Evolutionary conservation across 53 echinoderm and acorn worm species (phyloP).

Genomic region (Henricia sp.): DNA sequence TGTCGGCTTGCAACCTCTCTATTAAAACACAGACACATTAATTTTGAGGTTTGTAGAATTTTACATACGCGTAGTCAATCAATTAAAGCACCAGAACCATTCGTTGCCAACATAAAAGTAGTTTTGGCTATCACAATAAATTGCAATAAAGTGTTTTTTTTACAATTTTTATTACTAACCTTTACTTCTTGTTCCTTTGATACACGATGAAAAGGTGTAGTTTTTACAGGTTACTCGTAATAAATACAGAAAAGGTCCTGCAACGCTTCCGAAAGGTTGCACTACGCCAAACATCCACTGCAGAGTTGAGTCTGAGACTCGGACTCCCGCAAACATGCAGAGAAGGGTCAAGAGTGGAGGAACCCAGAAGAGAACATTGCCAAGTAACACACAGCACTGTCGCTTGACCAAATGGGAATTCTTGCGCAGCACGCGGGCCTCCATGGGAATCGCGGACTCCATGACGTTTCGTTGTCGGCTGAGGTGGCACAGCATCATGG

Average conservation of each 20-base stretch:
- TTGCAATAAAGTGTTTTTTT: too few species aligned
- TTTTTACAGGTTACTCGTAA: slow-evolving; percentile 71
- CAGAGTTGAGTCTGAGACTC: slow-evolving; percentile 66
- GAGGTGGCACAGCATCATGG: slow-evolving; percentile 78
- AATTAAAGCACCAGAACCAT: too few species aligned
- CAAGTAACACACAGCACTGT: slow-evolving; percentile 75
- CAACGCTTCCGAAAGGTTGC: slow-evolving; percentile 75
- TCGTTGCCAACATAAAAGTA: too few species aligned
- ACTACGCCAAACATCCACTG: slow-evolving; percentile 96
- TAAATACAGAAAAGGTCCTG: slow-evolving; percentile 77
- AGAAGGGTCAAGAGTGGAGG: slow-evolving; percentile 79
- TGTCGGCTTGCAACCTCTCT: too few species aligned
- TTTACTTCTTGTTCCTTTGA: slow-evolving; percentile 55
- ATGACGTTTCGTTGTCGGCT: slow-evolving; percentile 72
- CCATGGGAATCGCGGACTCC: slow-evolving; percentile 85
- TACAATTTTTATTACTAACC: slow-evolving; percentile 52
- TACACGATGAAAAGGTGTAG: slow-evolving; percentile 68
- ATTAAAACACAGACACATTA: too few species aligned
- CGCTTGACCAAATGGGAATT: slow-evolving; percentile 87
- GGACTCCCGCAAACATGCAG: slow-evolving; percentile 64
- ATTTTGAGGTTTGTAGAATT: too few species aligned
- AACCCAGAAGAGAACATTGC: slow-evolving; percentile 74
- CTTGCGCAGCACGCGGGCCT: slow-evolving; percentile 83
- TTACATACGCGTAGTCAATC: too few species aligned
- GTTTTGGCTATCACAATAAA: too few species aligned